These are phyloP conservation scores for Philonicus albiceps DNA, from an alignment of 2,888 invertebrate species.

Conservation along the genomic window DNA sequence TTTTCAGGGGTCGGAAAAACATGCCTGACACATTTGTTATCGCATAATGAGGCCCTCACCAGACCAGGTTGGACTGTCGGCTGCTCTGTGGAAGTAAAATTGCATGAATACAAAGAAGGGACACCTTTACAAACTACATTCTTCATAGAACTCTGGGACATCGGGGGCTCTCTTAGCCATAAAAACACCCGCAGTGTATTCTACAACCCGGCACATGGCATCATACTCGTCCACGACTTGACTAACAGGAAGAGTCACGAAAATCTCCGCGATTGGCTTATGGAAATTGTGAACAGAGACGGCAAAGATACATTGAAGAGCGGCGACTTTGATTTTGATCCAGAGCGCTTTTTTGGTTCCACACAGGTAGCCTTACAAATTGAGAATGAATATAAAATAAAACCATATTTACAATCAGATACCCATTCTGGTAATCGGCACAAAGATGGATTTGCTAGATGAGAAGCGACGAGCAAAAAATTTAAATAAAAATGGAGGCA, in stretches of 20 bases:
- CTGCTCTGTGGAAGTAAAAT: conserved; percentile 92
- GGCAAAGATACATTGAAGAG: conserved; percentile 61
- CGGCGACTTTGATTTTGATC: conserved; percentile 70
- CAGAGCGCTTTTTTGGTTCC: conserved; percentile 85
- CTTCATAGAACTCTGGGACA: conserved; percentile 96
- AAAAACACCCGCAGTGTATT: conserved; percentile 93
- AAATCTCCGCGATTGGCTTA: conserved; percentile 91
- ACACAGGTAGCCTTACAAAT: conserved; percentile 67
- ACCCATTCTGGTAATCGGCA: conserved; percentile 93
- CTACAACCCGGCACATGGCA: conserved; percentile 93
- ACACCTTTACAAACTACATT: conserved; percentile 89
- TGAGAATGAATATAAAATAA: neutral
- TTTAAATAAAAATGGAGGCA: conserved; percentile 59
- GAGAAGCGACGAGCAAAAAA: conserved; percentile 70
- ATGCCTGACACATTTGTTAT: conserved; percentile 89
- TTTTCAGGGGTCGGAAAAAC: conserved; percentile 93
- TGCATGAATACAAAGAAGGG: conserved; percentile 94
- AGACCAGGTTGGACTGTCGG: conserved; percentile 97
- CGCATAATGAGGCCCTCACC: conserved; percentile 83
- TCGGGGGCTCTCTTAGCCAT: conserved; percentile 94
- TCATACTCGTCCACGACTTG: conserved; percentile 95
- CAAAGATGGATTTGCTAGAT: conserved; percentile 87
- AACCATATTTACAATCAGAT: conserved; percentile 66
- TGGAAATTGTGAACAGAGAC: conserved; percentile 85
- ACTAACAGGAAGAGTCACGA: conserved; percentile 95